Base-by-base conservation (phyloP, 53 echinoderm and acorn worm species). In the Paracentrotus lividus region DNA sequence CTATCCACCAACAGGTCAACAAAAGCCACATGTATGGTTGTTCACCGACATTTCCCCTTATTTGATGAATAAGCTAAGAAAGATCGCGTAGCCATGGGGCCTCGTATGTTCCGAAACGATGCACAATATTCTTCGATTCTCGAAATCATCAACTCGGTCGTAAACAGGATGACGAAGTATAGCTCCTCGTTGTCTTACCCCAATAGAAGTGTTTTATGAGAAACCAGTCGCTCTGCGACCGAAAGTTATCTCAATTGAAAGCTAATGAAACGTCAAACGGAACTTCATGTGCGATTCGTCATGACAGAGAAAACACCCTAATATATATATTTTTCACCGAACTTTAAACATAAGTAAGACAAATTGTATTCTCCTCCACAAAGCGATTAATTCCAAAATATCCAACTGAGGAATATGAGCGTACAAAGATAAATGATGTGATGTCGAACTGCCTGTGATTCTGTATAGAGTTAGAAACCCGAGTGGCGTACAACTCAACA, bases 101-200 rank as follows among this genome's bases (percentile, higher is more conserved):
- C 86, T 32, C 86, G 34, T 20, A 56, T 56, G 89, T 89, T 89
- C 89, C 89, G 42, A 58, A 89, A 89, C 89, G 34, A 23, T 89
- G 89, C 89, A 89, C 89, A 89, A 89, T 89, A 89, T 89, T 89
- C 89, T 18, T 42, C 45, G 26, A 18, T 57, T 65, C 21, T 89
- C 66, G 43, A 55, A 33, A 89, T 89, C 24, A 89, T 10, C 55
- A 44, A 27, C 61, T 89, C 53, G 56, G 15, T 56, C 86, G 85
- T 49, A 85, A 85, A 85, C 8, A 7, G 34, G 55, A 33, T 86
- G 86, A 33, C 34, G 86, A 38, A 16, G 86, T 1, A 47, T 13
- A 55, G 56, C 31, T n/a, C n/a, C 55, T 56, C 55, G 16, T 56
- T 7, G 34, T 54, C 29, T 6, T 56, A 55, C n/a, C 9, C 7